Base-by-base conservation (phyloP, 2,113 vertebrate genomes). In the Thunnus thynnus region DNA sequence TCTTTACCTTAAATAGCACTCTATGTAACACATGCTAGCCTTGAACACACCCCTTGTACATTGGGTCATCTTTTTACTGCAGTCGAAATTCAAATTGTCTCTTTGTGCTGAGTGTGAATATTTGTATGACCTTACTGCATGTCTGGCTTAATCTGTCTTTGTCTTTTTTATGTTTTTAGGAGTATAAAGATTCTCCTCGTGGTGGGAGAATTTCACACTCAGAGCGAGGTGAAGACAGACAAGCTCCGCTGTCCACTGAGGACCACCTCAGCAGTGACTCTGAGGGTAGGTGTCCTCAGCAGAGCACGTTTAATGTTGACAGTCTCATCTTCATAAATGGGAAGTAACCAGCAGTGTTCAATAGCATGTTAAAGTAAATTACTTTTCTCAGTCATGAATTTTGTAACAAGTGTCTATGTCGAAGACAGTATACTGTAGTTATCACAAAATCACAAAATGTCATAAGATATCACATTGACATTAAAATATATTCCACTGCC, bases 211-310 rank as follows among this genome's bases (percentile, higher is more conserved):
- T 88, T 6, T 54, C 88, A 36, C 92, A 77, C 32, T 58, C 67
- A 0, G 93, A 93, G 47, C 90, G 83, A 1, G 18, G 63, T 4
- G 93, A 94, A 3, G 89, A 94, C 8, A 80, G 90, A 61, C 94
- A 86, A 2, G 60, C 68, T 32, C 56, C 85, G 18, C 78, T 86
- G 30, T 71, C 78, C 52, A 83, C 84, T 0, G 95, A 96, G 41
- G 95, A 95, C 73, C 94, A 93, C 76, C 93, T 93, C 79, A 94
- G 94, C 91, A 95, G 94, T 18, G 95, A 96, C 84, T 96, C 95
- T 1, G 95, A 96, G 82, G 85, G 95, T 96, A 90, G 11, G 86
- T 73, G 57, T 11, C 58, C 52, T 22, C 5, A 4, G 2, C 75
- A 7, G 4, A 58, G 65, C 72, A 46, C 10, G 56, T 77, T 63